A percentile compares a stretch with the other conserved stretches of the same genome.
These are phyloP conservation scores for Sceloporus undulatus DNA, from an alignment of 2,113 vertebrate genomes.

Conservation along the genomic window DNA sequence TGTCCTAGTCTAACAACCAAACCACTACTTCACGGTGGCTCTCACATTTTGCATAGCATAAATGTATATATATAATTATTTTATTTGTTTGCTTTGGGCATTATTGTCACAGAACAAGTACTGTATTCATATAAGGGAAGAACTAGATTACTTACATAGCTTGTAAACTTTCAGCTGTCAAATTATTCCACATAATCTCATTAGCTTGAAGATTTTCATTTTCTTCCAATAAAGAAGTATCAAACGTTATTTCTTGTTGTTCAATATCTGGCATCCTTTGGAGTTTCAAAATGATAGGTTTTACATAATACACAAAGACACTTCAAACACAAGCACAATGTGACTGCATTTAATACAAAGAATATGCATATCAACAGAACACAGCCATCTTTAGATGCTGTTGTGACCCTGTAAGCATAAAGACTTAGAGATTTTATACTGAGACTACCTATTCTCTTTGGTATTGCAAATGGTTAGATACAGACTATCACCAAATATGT, in stretches of 20 bases:
- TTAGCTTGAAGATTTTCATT: constrained; percentile 93
- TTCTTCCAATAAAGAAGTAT: constrained; percentile 89
- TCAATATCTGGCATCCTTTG: constrained; percentile 86
- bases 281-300: constrained; percentile 47
- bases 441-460: background rate
- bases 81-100: background rate
- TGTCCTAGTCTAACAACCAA: background rate
- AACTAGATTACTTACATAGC: constrained; percentile 84
- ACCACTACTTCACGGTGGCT: too few relatives aligned
- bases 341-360: background rate
- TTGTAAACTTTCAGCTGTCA: constrained; percentile 94
- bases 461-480: background rate
- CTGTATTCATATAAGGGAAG: background rate
- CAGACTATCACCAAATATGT: background rate
- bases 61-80: background rate
- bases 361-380: background rate
- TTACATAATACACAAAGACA: background rate
- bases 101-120: background rate
- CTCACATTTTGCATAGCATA: background rate
- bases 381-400: too few relatives aligned
- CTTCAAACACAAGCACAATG: background rate
- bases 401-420: background rate
- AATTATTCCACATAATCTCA: constrained; percentile 97
- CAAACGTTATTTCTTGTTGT: constrained; percentile 91
- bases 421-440: background rate